Percentiles rank a stretch among this genome's conserved stretches.
Evolutionary conservation across 2,113 vertebrate genomes (phyloP).

Genomic region (Mirounga angustirostris): DNA sequence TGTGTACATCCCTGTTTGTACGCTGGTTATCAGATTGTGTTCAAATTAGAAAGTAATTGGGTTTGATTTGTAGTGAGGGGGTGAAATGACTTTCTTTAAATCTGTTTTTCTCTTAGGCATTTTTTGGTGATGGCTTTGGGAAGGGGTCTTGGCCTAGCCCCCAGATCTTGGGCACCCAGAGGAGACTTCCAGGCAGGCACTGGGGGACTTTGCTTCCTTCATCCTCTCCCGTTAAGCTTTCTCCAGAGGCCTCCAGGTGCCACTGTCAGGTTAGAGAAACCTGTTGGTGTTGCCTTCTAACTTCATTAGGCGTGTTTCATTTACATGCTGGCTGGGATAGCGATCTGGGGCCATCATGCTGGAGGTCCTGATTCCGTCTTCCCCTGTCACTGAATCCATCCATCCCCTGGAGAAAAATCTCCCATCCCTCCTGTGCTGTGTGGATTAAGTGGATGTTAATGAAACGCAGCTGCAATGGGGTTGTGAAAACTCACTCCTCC

Average conservation of each 20-base stretch:
- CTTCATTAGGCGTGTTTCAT: slow-evolving; percentile 64
- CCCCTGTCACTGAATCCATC: background rate
- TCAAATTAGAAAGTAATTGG: slow-evolving; percentile 83
- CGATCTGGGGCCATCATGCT: background rate
- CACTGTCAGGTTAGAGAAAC: slow-evolving; percentile 71
- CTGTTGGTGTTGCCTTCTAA: slow-evolving; percentile 81
- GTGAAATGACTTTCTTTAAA: slow-evolving; percentile 59
- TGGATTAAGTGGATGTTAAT: slow-evolving; percentile 48
- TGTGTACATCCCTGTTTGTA: slow-evolving; percentile 77
- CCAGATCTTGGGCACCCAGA: background rate
- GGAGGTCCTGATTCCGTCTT: background rate
- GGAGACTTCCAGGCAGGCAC: slow-evolving; percentile 34
- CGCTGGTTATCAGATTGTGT: slow-evolving; percentile 79
- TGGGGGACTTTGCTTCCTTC: background rate
- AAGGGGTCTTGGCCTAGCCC: background rate
- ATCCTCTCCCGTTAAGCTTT: slow-evolving; percentile 17
- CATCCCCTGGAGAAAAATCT: background rate
- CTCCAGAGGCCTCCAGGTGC: background rate
- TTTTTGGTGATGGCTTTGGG: background rate
- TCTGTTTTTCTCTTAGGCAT: background rate
- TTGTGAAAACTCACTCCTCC: background rate
- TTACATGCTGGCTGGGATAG: background rate
- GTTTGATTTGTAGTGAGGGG: slow-evolving; percentile 72
- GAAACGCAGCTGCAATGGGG: slow-evolving; percentile 23
- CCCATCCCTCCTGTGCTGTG: slow-evolving; percentile 19